Evolutionary conservation across 1,140 invertebrate genomes (phyloP).

Genomic region (Drosophila melanica): DNA sequence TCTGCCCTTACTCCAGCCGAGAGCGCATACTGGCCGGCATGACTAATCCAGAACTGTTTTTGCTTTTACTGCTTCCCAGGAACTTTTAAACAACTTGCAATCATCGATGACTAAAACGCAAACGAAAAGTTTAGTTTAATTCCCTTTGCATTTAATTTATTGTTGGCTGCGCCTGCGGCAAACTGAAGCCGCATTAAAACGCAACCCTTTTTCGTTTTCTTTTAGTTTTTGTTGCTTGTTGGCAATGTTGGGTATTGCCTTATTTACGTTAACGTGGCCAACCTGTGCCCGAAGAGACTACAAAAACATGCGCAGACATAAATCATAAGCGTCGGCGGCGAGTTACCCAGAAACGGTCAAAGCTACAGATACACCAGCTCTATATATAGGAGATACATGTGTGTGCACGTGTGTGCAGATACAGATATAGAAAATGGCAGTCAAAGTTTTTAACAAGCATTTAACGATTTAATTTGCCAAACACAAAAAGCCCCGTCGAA

Average conservation of each 20-base stretch:
- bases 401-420: slow-evolving; percentile 39
- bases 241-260: slow-evolving; percentile 47
- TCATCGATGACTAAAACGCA: slow-evolving; percentile 76
- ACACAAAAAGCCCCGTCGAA: slow-evolving; percentile 39
- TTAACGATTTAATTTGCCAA: slow-evolving; percentile 82
- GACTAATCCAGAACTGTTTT: slow-evolving; percentile 47
- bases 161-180: slow-evolving; percentile 62
- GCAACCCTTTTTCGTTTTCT: slow-evolving; percentile 65
- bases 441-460: slow-evolving; percentile 83
- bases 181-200: slow-evolving; percentile 34
- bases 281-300: slow-evolving; percentile 71
- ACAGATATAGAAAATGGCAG: slow-evolving; percentile 55
- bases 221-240: slow-evolving; percentile 32
- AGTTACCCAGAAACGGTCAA: slow-evolving; percentile 63
- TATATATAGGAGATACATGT: slow-evolving; percentile 10
- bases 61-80: slow-evolving; percentile 50
- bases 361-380: slow-evolving; percentile 59
- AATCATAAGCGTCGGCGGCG: slow-evolving; percentile 68
- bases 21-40: slow-evolving; percentile 13
- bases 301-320: slow-evolving; percentile 71
- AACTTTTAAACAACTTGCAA: slow-evolving; percentile 58
- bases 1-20: neutral
- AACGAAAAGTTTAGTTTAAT: slow-evolving; percentile 71
- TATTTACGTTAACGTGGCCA: slow-evolving; percentile 75
- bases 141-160: slow-evolving; percentile 78